Evolutionary conservation across 1,140 invertebrate genomes (phyloP).

Genomic region (Zaprionus davidi): DNA sequence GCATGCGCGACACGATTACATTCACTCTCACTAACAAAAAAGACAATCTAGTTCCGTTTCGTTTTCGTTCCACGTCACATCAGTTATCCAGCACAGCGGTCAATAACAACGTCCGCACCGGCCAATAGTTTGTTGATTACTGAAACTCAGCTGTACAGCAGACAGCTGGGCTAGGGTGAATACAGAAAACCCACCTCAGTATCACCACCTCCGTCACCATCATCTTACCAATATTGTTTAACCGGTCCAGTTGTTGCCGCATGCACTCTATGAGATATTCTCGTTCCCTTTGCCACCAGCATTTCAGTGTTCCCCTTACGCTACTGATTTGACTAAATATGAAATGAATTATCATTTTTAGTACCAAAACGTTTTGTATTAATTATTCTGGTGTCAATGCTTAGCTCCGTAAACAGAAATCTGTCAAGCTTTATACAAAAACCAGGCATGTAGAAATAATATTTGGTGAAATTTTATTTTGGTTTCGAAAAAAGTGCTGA

Average conservation of each 20-base stretch:
- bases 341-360: too few relatives aligned
- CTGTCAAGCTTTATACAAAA: too few relatives aligned
- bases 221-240: not conserved
- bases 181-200: constrained; percentile 32
- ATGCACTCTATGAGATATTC: not conserved
- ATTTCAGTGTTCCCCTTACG: too few relatives aligned
- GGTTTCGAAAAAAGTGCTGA: too few relatives aligned
- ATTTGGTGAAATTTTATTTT: too few relatives aligned
- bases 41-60: constrained; percentile 20
- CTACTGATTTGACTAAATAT: too few relatives aligned
- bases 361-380: too few relatives aligned
- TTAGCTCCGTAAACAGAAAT: too few relatives aligned
- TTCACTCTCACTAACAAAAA: constrained; percentile 67
- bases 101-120: constrained; percentile 60
- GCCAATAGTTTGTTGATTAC: constrained; percentile 73
- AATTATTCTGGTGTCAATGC: too few relatives aligned
- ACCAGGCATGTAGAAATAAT: too few relatives aligned
- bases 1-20: constrained; percentile 81
- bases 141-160: constrained; percentile 65
- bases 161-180: constrained; percentile 50
- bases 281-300: too few relatives aligned
- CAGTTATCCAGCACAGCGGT: constrained; percentile 26
- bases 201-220: not conserved
- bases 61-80: constrained; percentile 27
- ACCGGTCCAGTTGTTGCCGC: constrained; percentile 51